Evolutionary conservation across 2,888 invertebrate genomes (phyloP).

Genomic region (Drosophila limbata): DNA sequence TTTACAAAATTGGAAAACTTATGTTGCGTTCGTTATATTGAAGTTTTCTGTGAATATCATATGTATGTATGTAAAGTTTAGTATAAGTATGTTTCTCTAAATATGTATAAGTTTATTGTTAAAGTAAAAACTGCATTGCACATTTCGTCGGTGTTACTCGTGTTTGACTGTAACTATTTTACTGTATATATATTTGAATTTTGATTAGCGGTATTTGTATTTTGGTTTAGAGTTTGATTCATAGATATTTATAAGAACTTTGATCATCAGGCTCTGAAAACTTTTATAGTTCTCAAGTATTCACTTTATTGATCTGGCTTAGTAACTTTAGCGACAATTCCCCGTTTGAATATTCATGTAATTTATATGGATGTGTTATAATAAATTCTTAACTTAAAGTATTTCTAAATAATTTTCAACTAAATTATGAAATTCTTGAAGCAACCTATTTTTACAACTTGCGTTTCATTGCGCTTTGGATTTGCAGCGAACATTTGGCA

Average conservation of each 20-base stretch:
- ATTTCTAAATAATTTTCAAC: constrained; percentile 22
- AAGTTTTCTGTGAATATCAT: constrained; percentile 20
- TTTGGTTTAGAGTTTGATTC: constrained; percentile 72
- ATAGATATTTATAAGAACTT: constrained; percentile 25
- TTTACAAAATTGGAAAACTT: constrained; percentile 58
- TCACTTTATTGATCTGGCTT: constrained; percentile 51
- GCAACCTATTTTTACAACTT: constrained; percentile 69
- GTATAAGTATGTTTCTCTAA: constrained; percentile 24
- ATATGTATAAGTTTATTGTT: constrained; percentile 44
- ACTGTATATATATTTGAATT: constrained; percentile 18
- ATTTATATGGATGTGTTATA: constrained; percentile 10
- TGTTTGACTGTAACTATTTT: constrained; percentile 20
- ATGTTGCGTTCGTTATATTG: constrained; percentile 14
- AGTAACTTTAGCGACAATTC: constrained; percentile 76
- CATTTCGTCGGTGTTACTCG: constrained; percentile 55
- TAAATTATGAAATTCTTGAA: constrained; percentile 37
- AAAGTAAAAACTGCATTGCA: constrained; percentile 83
- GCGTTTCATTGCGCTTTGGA: constrained; percentile 62
- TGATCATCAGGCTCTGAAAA: constrained; percentile 28
- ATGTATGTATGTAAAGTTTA: constrained; percentile 28
- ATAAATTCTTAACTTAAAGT: constrained; percentile 24
- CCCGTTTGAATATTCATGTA: constrained; percentile 17
- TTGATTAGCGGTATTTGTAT: constrained; percentile 61
- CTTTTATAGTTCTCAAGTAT: constrained; percentile 30
- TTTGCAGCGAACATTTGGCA: constrained; percentile 68